Evolutionary conservation across 1,140 invertebrate genomes (phyloP).

Genomic region (Campoletis sonorensis): DNA sequence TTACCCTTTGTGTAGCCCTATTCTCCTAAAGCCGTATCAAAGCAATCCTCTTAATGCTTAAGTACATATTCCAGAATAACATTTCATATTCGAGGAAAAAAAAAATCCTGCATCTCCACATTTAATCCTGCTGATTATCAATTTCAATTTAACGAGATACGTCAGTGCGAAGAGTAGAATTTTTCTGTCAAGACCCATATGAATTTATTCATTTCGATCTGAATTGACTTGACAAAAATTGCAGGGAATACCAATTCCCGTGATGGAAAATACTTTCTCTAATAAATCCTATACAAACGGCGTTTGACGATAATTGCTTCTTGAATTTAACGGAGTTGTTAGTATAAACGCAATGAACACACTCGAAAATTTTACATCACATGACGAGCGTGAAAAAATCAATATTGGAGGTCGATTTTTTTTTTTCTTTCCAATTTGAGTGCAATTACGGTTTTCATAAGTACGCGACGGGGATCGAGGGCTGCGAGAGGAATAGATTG

Average conservation of each 20-base stretch:
- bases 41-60: constrained; percentile 48
- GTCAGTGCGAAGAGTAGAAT: too few relatives aligned
- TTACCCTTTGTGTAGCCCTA: background rate
- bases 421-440: constrained; percentile 65
- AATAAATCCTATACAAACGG: too few relatives aligned
- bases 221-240: background rate
- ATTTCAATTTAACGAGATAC: too few relatives aligned
- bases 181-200: too few relatives aligned
- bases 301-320: too few relatives aligned
- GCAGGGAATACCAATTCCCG: background rate
- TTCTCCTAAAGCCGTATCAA: constrained; percentile 40
- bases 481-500: constrained; percentile 1
- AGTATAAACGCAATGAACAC: too few relatives aligned
- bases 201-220: too few relatives aligned
- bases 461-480: constrained; percentile 20
- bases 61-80: background rate
- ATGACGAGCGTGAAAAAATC: background rate
- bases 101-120: too few relatives aligned
- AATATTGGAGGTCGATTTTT: constrained; percentile 57
- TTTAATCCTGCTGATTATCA: too few relatives aligned
- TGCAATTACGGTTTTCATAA: constrained; percentile 49
- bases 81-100: too few relatives aligned
- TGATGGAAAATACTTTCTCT: constrained; percentile 1
- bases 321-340: too few relatives aligned
- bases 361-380: background rate